Percentiles rank a stretch among this genome's conserved stretches.
Evolutionary conservation across 2,113 vertebrate genomes (phyloP).

Genomic region (Castor canadensis): DNA sequence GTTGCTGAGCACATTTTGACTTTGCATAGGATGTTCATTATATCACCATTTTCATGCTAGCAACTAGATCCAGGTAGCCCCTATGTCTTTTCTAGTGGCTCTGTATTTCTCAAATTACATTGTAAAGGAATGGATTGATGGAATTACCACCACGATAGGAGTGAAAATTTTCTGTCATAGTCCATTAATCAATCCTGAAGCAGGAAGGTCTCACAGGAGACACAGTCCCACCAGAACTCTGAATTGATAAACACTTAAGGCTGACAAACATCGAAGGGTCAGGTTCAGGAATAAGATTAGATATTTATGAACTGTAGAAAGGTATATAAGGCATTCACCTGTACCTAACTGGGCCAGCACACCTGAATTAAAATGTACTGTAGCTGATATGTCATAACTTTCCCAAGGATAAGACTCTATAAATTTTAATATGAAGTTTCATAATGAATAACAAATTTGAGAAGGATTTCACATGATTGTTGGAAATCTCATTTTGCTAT

Average conservation of each 20-base stretch:
- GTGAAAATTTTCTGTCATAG: background rate
- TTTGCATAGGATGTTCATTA: background rate
- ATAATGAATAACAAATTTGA: background rate
- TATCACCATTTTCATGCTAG: conserved; percentile 68
- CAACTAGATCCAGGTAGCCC: conserved; percentile 80
- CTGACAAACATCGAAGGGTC: background rate
- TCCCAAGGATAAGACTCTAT: background rate
- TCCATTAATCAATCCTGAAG: background rate
- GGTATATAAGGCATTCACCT: background rate
- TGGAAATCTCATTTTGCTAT: background rate
- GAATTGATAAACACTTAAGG: background rate
- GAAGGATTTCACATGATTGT: background rate
- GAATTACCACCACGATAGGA: background rate
- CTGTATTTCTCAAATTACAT: background rate
- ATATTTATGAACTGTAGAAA: background rate
- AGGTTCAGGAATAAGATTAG: too few relatives aligned
- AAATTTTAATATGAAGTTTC: background rate
- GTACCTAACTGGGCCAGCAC: background rate
- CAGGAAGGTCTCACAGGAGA: background rate
- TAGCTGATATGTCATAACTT: background rate
- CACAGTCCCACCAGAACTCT: background rate
- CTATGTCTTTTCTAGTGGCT: conserved; percentile 56
- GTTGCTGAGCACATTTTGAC: rapidly evolving
- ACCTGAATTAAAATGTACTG: background rate
- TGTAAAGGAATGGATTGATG: background rate